phyloP scores from a whole-genome alignment of 2,888 invertebrate genomes.

The Leucoma salicis region DNA sequence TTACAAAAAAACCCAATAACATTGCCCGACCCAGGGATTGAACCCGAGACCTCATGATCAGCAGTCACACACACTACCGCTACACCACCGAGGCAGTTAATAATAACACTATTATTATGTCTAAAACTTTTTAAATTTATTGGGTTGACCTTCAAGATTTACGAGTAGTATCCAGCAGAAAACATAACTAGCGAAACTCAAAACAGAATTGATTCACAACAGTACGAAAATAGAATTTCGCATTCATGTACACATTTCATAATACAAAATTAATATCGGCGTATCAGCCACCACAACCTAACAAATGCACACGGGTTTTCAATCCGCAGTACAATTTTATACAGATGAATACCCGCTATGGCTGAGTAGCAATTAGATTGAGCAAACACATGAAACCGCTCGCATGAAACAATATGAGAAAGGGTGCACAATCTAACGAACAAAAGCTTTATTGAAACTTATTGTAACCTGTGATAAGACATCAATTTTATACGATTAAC shows the following conservation, averaged over 20 bases:
- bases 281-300: slow-evolving; percentile 33
- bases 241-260: background rate
- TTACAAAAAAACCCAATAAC: no score
- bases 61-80: no score
- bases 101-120: no score
- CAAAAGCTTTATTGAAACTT: slow-evolving; percentile 53
- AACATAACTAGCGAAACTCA: no score
- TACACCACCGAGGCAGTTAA: no score
- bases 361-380: slow-evolving; percentile 79
- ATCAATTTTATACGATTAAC: slow-evolving; percentile 20
- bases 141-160: no score
- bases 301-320: slow-evolving; percentile 40
- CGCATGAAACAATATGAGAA: slow-evolving; percentile 73
- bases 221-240: background rate
- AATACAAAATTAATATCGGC: slow-evolving; percentile 35
- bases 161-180: no score
- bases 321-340: slow-evolving; percentile 65
- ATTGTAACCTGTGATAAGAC: slow-evolving; percentile 28
- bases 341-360: slow-evolving; percentile 64
- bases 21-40: no score
- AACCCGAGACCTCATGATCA: no score
- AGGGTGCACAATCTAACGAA: slow-evolving; percentile 63
- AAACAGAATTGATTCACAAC: no score
- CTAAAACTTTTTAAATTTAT: no score
- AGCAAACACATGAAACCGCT: slow-evolving; percentile 73